Evolutionary conservation across 1,140 invertebrate species (phyloP), one percentile per base, ranked within the genome.

Genomic region (Atta colombica): DNA sequence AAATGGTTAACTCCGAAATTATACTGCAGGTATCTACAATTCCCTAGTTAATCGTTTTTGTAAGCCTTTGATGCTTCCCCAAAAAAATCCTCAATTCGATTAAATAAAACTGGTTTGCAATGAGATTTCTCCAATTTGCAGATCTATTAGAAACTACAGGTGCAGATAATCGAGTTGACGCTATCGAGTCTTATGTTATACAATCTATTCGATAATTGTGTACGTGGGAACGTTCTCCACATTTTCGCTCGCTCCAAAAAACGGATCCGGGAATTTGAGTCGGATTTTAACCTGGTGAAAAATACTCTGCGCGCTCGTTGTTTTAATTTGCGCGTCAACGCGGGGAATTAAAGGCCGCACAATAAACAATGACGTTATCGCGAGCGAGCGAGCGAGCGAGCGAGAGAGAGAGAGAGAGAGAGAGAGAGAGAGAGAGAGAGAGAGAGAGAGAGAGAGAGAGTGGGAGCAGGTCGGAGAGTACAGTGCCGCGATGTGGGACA

Each of bases 401-500:
- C 39, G 25, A 14, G 16, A 28, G 49, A 39, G 35, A 10, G 74
- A 49, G 71, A 3, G 12, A 65, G 86, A 81, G 35, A 81, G 60
- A 60, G 61, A 77, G 60, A 14, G 51, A 35, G 63, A 18, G 55
- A 53, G 18, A 8, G n/a, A 63, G 49, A 45, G 49, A 18, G 68
- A 49, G 71, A n/a, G 12, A 65, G 86, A 81, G 35, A 86, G 65
- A 60, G 55, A 77, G 60, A 0, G 35, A 39, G 7, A 14, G 82
- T n/a, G 45, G 3, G 49, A 86, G 74, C 68, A 49, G 66, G 87
- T 16, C 31, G 21, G 74, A 85, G 77, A 58, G 78, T 68, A 63
- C 16, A 66, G 87, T 82, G 28, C 75, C 82, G 74, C 75, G 63
- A 72, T 77, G 81, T 89, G 80, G 77, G 81, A 91, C 81, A 72